Evolutionary conservation across 2,888 invertebrate genomes (phyloP), one percentile per base, ranked within the genome.

Genomic region (Rhamphomyia laevipes): DNA sequence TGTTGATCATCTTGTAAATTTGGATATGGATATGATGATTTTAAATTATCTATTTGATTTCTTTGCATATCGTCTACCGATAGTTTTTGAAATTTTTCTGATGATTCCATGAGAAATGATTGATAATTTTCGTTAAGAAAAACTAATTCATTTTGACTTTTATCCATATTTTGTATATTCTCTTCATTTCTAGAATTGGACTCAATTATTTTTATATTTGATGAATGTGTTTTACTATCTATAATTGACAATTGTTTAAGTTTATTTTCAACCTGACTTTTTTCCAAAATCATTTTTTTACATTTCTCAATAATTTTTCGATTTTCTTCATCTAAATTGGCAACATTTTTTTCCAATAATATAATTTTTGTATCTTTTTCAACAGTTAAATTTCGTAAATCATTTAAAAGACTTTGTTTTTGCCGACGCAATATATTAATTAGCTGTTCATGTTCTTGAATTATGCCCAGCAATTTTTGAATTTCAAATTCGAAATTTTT

Each of bases 381-480:
- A 5, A 58, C 51, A 7, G 60, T 60, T 9, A 65, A 46, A 5
- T 55, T 53, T 38, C 61, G 58, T 9, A 69, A 53, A 27, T 68
- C 70, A 6, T 55, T 59, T 4, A 68, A 54, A 0, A 68, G 55
- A 13, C 55, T 51, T 16, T 61, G 61, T 45, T 68, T 69, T 45
- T 68, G 68, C 46, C 59, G 64, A 4, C 70, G 62, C 11, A 69
- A 55, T 23, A 68, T 61, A 4, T 61, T 58, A 15, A 66, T 68
- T 2, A 68, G 47, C 21, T 63, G 59, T 1, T 63, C 61, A 41
- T 69, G 63, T 45, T 68, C 70, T 17, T 54, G 52, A 0, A 66
- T 53, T 2, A 59, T 53, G 1, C 59, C 56, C 12, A 58, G 55
- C 12, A 63, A 61, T 35, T 66, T 66, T 33, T 63, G 58, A 1